These are phyloP conservation scores for Dinoponera quadriceps DNA, from an alignment of 1,140 invertebrate species.

Conservation along the genomic window DNA sequence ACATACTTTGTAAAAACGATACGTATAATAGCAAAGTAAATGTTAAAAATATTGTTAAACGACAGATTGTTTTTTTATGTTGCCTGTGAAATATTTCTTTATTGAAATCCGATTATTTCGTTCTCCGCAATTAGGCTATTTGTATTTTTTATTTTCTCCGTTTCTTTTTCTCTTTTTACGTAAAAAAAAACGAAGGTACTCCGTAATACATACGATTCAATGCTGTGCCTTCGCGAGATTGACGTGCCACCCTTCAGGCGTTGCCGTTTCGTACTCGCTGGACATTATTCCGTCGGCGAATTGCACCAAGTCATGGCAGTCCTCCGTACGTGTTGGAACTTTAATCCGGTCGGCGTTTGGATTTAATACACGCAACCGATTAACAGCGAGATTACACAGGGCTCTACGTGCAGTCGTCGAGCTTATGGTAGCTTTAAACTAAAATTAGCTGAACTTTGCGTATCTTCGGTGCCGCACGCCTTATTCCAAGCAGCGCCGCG, in stretches of 20 bases:
- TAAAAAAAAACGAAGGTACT: neutral
- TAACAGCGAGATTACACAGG: slow-evolving; percentile 56
- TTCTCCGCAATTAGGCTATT: neutral
- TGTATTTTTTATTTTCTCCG: neutral
- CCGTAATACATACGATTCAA: slow-evolving; percentile 17
- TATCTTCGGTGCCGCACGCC: slow-evolving; percentile 48
- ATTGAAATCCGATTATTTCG: neutral
- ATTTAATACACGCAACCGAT: slow-evolving; percentile 63
- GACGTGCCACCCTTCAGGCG: slow-evolving; percentile 12
- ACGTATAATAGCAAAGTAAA: no score
- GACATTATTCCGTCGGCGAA: slow-evolving; percentile 49
- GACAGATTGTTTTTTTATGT: neutral
- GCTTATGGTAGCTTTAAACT: slow-evolving; percentile 62
- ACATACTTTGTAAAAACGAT: no score
- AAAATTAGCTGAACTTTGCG: slow-evolving; percentile 62
- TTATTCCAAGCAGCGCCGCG: slow-evolving; percentile 43
- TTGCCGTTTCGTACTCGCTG: slow-evolving; percentile 35
- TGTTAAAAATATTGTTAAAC: no score
- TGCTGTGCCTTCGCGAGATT: slow-evolving; percentile 15
- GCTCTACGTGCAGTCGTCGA: slow-evolving; percentile 61
- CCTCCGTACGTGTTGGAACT: slow-evolving; percentile 56
- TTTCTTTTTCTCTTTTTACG: neutral
- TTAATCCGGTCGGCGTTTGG: slow-evolving; percentile 55
- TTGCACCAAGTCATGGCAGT: slow-evolving; percentile 56
- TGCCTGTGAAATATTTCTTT: neutral